A percentile compares a stretch with the other conserved stretches of the same genome.
Evolutionary conservation across 2,888 invertebrate genomes (phyloP).

Genomic region (Morpho achilles): DNA sequence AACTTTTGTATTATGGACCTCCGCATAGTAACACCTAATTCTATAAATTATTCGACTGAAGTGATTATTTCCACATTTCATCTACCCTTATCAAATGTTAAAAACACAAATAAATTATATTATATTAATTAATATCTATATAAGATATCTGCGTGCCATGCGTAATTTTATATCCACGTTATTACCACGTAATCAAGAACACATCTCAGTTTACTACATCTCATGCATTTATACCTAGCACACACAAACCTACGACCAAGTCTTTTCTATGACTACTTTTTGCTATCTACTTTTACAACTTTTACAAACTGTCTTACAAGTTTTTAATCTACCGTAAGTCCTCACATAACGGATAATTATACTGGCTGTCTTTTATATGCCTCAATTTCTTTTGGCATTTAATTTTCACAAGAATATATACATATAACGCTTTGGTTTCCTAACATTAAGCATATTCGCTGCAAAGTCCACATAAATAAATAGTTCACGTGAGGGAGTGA

Average conservation of each 20-base stretch:
- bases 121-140: no score
- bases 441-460: slow-evolving; percentile 25
- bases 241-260: slow-evolving; percentile 55
- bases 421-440: slow-evolving; percentile 19
- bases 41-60: no score
- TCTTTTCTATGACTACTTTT: slow-evolving; percentile 53
- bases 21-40: no score
- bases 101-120: no score
- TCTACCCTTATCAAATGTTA: no score
- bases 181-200: slow-evolving; percentile 26
- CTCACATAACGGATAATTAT: slow-evolving; percentile 8
- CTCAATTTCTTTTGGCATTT: no score
- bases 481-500: slow-evolving; percentile 44
- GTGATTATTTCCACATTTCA: no score
- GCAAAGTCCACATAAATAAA: slow-evolving; percentile 11
- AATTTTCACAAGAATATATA: slow-evolving; percentile 25
- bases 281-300: slow-evolving; percentile 38
- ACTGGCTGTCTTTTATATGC: slow-evolving; percentile 24
- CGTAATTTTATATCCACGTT: neutral
- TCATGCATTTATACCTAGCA: slow-evolving; percentile 62
- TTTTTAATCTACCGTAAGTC: slow-evolving; percentile 30
- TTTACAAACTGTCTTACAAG: slow-evolving; percentile 37
- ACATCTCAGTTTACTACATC: slow-evolving; percentile 46
- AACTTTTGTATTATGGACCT: no score
- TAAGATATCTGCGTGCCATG: no score